phyloP scores from a whole-genome alignment of 2,797 vertebrate genomes.

The Petrocephalus sullivani region DNA sequence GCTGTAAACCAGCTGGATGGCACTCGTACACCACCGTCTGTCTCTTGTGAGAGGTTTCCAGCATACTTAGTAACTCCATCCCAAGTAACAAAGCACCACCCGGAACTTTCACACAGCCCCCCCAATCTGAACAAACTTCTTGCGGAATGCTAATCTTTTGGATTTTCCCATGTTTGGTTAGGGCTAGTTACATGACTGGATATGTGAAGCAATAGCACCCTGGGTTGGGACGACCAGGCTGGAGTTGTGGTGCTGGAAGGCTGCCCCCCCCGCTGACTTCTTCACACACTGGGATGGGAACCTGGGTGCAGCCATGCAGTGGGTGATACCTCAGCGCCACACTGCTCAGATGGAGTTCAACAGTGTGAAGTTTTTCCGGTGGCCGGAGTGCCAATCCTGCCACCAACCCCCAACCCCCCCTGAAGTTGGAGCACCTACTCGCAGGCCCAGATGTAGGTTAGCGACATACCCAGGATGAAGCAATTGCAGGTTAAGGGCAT shows the following conservation, averaged over 20 bases:
- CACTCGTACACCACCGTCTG: not conserved
- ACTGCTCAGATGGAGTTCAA: too few species aligned
- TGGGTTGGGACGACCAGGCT: not conserved
- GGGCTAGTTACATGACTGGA: not conserved
- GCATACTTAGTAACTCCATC: not conserved
- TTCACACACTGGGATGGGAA: not conserved
- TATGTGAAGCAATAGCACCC: not conserved
- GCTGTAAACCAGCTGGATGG: not conserved
- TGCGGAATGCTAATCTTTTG: not conserved
- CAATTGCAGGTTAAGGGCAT: too few species aligned
- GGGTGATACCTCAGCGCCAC: too few species aligned
- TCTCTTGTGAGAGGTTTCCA: too few species aligned
- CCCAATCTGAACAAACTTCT: not conserved
- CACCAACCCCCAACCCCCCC: too few species aligned
- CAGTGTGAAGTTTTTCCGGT: too few species aligned
- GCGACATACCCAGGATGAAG: too few species aligned
- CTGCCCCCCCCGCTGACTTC: not conserved
- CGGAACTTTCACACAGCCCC: not conserved
- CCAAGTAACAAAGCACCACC: not conserved
- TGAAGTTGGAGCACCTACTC: too few species aligned
- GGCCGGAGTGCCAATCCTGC: too few species aligned
- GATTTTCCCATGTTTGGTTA: not conserved
- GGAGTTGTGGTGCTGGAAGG: not conserved
- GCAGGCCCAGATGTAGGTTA: too few species aligned
- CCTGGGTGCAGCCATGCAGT: too few species aligned